A percentile compares a stretch with the other conserved stretches of the same genome.
Conservation (phyloP, 2,797 vertebrate species). For the Novumbra hubbsi region DNA sequence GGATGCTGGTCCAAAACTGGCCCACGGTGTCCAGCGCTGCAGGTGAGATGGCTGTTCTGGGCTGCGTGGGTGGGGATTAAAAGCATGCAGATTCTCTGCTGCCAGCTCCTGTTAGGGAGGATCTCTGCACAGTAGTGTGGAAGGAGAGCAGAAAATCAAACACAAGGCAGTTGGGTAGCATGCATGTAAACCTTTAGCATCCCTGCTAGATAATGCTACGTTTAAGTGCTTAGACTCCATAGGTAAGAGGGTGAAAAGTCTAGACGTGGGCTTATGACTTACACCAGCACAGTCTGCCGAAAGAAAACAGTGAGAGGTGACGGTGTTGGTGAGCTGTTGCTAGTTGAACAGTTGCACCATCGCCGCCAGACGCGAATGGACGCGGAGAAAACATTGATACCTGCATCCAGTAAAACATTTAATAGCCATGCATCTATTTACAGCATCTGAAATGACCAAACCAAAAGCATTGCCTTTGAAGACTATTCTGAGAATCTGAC, state of each 20-base stretch:
- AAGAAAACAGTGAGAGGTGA: conserved; percentile 22
- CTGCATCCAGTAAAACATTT: neutral
- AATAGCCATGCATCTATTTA: neutral
- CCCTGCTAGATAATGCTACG: conserved; percentile 22
- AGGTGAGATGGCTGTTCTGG: conserved; percentile 64
- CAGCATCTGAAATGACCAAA: neutral
- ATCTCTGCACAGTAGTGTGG: neutral
- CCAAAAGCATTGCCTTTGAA: neutral
- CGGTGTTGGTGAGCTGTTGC: neutral
- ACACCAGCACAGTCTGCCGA: conserved; percentile 23
- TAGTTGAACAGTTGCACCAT: no score
- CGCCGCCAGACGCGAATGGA: neutral
- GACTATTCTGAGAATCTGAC: neutral
- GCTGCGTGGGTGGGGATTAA: neutral
- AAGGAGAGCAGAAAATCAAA: neutral
- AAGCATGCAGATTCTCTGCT: neutral
- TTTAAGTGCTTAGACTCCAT: conserved; percentile 30
- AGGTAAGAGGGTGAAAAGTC: conserved; percentile 9
- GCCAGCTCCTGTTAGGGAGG: conserved; percentile 5
- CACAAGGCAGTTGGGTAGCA: conserved; percentile 7
- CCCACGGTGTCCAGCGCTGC: conserved; percentile 96
- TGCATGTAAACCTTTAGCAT: conserved; percentile 28
- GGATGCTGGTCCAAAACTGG: conserved; percentile 96
- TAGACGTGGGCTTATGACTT: conserved; percentile 29
- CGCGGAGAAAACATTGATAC: neutral